Conservation (phyloP, 2,888 invertebrate genomes). For the Chironomus riparius region DNA sequence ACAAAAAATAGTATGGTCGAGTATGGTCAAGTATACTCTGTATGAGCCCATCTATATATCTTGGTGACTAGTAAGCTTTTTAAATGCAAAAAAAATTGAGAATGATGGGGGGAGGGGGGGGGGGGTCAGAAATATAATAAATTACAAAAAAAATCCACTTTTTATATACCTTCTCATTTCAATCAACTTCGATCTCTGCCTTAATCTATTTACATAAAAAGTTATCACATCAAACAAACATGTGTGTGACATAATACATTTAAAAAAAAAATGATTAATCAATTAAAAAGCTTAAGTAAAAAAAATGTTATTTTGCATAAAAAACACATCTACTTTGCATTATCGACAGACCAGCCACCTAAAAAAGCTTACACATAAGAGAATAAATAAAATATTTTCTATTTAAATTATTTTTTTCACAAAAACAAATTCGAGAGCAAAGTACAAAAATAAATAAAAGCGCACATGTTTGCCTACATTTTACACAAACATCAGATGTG, state of each 20-base stretch:
- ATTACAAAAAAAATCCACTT: too few species aligned
- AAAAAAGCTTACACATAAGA: neutral
- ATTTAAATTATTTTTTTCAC: neutral
- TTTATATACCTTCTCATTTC: too few species aligned
- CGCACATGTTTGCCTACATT: neutral
- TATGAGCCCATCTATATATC: too few species aligned
- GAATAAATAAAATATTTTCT: too few species aligned
- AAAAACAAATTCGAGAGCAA: neutral
- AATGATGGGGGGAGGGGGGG: too few species aligned
- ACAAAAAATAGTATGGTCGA: too few species aligned
- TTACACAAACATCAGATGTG: neutral
- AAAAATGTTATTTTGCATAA: neutral
- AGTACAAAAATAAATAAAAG: neutral
- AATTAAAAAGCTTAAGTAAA: neutral
- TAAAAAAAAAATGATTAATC: neutral
- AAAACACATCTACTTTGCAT: neutral
- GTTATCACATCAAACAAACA: neutral
- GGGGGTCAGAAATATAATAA: too few species aligned
- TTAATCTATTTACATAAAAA: too few species aligned
- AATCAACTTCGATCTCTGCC: too few species aligned
- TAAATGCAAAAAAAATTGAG: too few species aligned
- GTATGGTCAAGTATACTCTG: too few species aligned
- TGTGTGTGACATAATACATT: neutral
- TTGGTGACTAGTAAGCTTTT: too few species aligned
- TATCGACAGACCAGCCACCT: conserved; percentile 4